Evolutionary conservation across 2,113 vertebrate species (phyloP).

Genomic region (Oryzias curvinotus): DNA sequence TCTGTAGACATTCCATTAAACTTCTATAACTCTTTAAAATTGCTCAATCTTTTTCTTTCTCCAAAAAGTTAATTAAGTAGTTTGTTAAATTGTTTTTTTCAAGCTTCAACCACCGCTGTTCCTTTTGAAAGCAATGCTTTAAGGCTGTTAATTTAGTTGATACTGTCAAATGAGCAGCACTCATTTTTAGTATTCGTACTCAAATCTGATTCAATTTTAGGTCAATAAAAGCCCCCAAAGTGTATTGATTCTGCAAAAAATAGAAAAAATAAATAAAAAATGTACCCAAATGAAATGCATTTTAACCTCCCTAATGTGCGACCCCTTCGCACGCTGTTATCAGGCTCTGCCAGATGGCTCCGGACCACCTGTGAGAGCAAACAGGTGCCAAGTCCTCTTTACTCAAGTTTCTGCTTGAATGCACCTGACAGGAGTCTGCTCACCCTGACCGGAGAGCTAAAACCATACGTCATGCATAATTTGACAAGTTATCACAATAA

Average conservation of each 20-base stretch:
- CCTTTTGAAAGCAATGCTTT: neutral
- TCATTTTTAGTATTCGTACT: constrained; percentile 9
- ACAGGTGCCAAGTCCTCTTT: constrained; percentile 51
- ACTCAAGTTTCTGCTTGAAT: constrained; percentile 42
- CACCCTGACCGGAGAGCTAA: constrained; percentile 41
- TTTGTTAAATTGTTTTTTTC: too few species aligned
- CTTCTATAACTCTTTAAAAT: neutral
- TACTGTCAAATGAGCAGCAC: constrained; percentile 2
- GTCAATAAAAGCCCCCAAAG: constrained; percentile 29
- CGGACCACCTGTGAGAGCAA: constrained; percentile 62
- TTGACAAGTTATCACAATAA: constrained; percentile 41
- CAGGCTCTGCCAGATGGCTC: constrained; percentile 56
- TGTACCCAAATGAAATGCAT: constrained; percentile 48
- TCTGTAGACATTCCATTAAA: neutral
- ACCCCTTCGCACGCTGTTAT: constrained; percentile 50
- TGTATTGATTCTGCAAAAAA: constrained; percentile 12
- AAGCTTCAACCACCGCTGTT: too few species aligned
- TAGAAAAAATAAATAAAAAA: constrained; percentile 18
- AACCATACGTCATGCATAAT: constrained; percentile 32
- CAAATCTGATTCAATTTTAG: constrained; percentile 9
- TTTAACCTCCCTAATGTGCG: constrained; percentile 31
- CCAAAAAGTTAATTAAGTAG: too few species aligned
- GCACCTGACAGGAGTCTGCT: constrained; percentile 38
- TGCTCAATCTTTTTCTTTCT: too few species aligned
- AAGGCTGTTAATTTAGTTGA: neutral